phyloP scores from a whole-genome alignment of 2,113 vertebrate species.

The Callorhinus ursinus region DNA sequence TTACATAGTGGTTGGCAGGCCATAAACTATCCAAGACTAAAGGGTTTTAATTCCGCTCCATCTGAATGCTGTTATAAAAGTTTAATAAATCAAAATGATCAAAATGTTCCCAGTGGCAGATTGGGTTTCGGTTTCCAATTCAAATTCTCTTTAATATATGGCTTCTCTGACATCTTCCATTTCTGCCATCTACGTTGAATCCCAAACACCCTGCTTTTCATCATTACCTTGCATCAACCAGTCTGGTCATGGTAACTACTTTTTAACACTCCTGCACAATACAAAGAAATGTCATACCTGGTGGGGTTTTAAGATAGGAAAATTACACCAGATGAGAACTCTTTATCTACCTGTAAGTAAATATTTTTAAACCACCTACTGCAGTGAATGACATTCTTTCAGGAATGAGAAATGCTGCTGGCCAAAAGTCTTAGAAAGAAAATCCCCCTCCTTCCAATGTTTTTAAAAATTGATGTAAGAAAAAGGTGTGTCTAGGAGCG shows the following conservation, averaged over 20 bases:
- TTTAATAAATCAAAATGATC: conserved; percentile 93
- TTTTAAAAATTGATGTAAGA: neutral
- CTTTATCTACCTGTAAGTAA: conserved; percentile 82
- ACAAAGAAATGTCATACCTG: conserved; percentile 81
- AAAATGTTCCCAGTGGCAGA: conserved; percentile 88
- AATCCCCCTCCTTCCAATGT: neutral
- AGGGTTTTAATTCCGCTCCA: conserved; percentile 85
- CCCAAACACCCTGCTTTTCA: conserved; percentile 84
- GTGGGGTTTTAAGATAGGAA: conserved; percentile 68
- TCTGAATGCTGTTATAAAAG: conserved; percentile 88
- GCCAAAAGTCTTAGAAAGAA: conserved; percentile 32
- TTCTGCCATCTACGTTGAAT: conserved; percentile 84
- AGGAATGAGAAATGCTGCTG: conserved; percentile 57
- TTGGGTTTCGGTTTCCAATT: conserved; percentile 89
- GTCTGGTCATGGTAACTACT: conserved; percentile 75
- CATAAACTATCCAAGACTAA: conserved; percentile 83
- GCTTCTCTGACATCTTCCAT: conserved; percentile 86
- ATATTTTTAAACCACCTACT: conserved; percentile 80
- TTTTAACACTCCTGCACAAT: conserved; percentile 82
- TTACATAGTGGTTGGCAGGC: conserved; percentile 65
- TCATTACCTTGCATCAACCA: conserved; percentile 83
- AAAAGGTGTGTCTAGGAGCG: conserved; percentile 40
- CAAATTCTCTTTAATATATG: conserved; percentile 89
- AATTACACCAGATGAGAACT: conserved; percentile 80
- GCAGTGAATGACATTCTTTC: conserved; percentile 74